Conservation (phyloP, 2,797 vertebrate species). For the Glossophaga mutica region DNA sequence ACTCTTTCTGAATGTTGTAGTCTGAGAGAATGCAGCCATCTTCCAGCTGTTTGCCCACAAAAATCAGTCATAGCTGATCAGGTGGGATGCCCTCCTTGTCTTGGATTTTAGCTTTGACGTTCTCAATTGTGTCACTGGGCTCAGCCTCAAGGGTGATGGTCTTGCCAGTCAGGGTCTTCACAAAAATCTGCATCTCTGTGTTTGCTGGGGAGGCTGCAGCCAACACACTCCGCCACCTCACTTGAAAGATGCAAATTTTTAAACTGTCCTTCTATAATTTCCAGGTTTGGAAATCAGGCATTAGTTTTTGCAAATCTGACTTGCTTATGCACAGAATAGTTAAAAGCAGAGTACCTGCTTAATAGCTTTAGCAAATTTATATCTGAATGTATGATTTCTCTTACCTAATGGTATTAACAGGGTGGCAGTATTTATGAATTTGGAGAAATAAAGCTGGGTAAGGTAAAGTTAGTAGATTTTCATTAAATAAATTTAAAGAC, state of each 20-base stretch:
- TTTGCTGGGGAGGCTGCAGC: too few species aligned
- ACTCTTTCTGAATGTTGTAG: too few species aligned
- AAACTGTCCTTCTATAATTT: background rate
- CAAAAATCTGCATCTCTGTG: too few species aligned
- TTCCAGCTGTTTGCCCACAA: too few species aligned
- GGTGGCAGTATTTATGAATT: conserved; percentile 3
- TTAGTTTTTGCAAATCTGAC: background rate
- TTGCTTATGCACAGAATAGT: background rate
- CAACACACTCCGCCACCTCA: too few species aligned
- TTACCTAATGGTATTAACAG: background rate
- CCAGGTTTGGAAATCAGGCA: background rate
- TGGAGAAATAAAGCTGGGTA: background rate
- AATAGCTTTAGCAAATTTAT: background rate
- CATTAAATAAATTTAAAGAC: background rate
- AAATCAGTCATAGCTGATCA: too few species aligned
- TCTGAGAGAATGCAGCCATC: too few species aligned
- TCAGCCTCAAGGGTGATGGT: too few species aligned
- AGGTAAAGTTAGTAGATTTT: background rate
- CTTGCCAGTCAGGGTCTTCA: too few species aligned
- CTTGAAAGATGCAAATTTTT: background rate
- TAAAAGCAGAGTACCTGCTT: background rate
- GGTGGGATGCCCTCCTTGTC: too few species aligned
- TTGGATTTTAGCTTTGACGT: too few species aligned
- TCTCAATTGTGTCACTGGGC: too few species aligned
- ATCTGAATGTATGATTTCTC: background rate